Conservation (phyloP, 2,113 vertebrate species). For the Chitala chitala region DNA sequence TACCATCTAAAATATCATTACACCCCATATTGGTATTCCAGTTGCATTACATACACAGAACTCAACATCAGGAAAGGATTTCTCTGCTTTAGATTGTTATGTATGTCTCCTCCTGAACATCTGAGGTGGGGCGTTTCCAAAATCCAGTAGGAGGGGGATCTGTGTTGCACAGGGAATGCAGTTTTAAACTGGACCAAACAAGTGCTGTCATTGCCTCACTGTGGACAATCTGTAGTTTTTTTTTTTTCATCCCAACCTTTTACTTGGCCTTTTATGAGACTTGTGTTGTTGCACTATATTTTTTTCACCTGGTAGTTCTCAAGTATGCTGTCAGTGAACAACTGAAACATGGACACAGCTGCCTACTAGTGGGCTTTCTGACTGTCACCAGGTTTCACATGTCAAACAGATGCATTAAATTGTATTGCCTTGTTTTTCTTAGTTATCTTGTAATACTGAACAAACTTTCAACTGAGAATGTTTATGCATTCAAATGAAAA, state of each 20-base stretch:
- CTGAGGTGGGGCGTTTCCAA: not conserved
- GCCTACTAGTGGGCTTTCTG: not conserved
- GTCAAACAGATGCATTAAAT: not conserved
- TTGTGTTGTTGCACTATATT: not conserved
- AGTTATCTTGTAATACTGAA: not conserved
- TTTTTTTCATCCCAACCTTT: conserved; percentile 13
- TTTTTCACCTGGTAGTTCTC: not conserved
- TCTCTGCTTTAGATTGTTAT: conserved; percentile 8
- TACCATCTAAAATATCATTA: not conserved
- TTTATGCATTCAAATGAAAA: not conserved
- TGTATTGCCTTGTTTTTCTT: not conserved
- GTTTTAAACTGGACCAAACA: conserved; percentile 27
- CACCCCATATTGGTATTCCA: not conserved
- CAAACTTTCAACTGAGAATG: not conserved
- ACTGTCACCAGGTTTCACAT: not conserved
- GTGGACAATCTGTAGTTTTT: conserved; percentile 24
- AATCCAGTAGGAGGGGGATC: not conserved
- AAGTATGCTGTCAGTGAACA: not conserved
- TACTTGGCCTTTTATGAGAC: conserved; percentile 18
- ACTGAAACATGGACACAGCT: not conserved
- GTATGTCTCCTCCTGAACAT: not conserved
- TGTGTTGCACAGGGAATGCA: conserved; percentile 21
- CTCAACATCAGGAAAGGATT: conserved; percentile 5
- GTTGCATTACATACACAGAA: too few relatives aligned
- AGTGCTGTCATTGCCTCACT: conserved; percentile 29